Base-by-base conservation (phyloP, 2,888 invertebrate genomes). In the Scaptomyza cyrtandrae region DNA sequence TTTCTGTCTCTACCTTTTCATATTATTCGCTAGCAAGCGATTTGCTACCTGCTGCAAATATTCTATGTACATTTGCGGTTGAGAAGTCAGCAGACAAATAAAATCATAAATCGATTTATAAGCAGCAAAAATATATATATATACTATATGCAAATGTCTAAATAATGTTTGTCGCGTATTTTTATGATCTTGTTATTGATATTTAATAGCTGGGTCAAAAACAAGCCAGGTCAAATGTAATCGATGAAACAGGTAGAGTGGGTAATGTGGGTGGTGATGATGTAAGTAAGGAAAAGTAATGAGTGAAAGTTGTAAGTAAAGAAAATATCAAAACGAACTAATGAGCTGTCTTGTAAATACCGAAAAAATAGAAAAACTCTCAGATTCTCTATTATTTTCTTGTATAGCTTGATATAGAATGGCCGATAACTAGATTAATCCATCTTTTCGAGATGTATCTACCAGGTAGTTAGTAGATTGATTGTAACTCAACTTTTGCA, bases 161-260 rank as follows among this genome's bases (percentile, higher is more conserved):
- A 75, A 61, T 75, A 79, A 85, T 86, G 75, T 66, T 62, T 70
- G 88, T 69, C 77, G 88, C 67, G 16, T 48, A 75, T 72, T 71
- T 88, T 88, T 80, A 88, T 68, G 75, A 60, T 65, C 67, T 67
- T 71, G 60, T 71, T 80, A 80, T 88, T 64, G 75, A 45, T 57
- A 72, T 80, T 84, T 75, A 88, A 88, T 82, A 54, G 72, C 50
- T 19, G 45, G 45, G 7, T 1, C 41, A 7, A n/a, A 48, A 52
- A 29, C n/a, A 37, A 35, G 13, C 0, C 6, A 10, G 49, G 3
- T 16, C 13, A 19, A 50, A n/a, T 14, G 35, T 24, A 14, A 31
- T 31, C 10, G 19, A n/a, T 4, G 24, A 5, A 14, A 24, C 63
- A 75, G 70, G 69, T 75, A 44, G 13, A 2, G 1, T 11, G 7